A percentile compares a stretch with the other conserved stretches of the same genome.
Conservation (phyloP, 2,888 invertebrate genomes). For the Hypomecis atomaria region DNA sequence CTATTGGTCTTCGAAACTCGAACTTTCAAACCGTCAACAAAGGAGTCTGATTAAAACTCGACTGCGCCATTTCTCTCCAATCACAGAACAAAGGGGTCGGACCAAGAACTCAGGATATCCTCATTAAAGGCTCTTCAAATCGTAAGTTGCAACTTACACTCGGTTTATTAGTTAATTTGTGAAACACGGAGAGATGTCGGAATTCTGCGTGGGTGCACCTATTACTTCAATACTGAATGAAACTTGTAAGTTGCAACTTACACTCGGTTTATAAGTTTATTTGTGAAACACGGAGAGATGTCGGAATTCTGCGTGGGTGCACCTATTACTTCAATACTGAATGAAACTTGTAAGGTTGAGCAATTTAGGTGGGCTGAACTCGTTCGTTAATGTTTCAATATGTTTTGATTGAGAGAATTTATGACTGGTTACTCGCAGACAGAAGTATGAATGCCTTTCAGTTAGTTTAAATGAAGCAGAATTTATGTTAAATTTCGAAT, state of each 20-base stretch:
- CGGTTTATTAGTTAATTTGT: slow-evolving; percentile 41
- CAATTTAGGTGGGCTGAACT: slow-evolving; percentile 40
- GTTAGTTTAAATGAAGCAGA: not conserved
- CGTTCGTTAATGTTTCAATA: slow-evolving; percentile 30
- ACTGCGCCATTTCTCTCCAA: slow-evolving; percentile 6
- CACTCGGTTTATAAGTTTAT: slow-evolving; percentile 36
- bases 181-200: slow-evolving; percentile 39
- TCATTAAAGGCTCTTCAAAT: slow-evolving; percentile 46
- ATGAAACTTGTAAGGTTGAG: slow-evolving; percentile 39
- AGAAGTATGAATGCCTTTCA: not conserved
- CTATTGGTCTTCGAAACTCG: too few species aligned
- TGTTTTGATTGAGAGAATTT: slow-evolving; percentile 26
- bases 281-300: slow-evolving; percentile 41
- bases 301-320: slow-evolving; percentile 40
- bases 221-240: slow-evolving; percentile 32
- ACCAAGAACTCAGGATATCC: slow-evolving; percentile 47
- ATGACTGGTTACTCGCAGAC: slow-evolving; percentile 12
- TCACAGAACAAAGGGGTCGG: slow-evolving; percentile 15
- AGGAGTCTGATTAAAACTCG: slow-evolving; percentile 27
- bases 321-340: slow-evolving; percentile 34
- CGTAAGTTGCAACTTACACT: slow-evolving; percentile 36
- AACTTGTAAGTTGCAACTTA: slow-evolving; percentile 45
- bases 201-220: slow-evolving; percentile 41
- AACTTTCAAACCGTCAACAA: not conserved
- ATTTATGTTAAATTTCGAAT: not conserved